Evolutionary conservation across 2,888 invertebrate genomes (phyloP).

Genomic region (Drosophila diplacantha): DNA sequence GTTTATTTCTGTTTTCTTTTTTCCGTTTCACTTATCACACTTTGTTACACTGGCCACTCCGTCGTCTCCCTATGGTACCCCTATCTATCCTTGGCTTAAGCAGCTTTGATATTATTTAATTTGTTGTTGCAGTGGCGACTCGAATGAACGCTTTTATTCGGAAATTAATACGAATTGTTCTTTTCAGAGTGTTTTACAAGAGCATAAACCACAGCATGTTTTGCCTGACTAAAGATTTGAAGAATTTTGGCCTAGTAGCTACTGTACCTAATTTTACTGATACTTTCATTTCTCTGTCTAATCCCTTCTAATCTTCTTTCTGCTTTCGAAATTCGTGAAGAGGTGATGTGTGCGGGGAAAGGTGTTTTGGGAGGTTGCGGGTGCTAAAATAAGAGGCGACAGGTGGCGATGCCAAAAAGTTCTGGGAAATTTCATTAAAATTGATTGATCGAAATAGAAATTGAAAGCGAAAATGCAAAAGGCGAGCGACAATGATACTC

Average conservation of each 20-base stretch:
- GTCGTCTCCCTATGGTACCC: not conserved
- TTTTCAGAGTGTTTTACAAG: not conserved
- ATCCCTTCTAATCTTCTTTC: conserved; percentile 18
- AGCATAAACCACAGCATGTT: not conserved
- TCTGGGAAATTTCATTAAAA: conserved; percentile 51
- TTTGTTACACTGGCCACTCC: conserved; percentile 47
- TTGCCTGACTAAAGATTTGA: not conserved
- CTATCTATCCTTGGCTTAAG: conserved; percentile 42
- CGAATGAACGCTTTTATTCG: not conserved
- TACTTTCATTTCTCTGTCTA: conserved; percentile 18
- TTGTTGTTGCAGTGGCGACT: conserved; percentile 29
- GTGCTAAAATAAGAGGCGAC: conserved; percentile 30
- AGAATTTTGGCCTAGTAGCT: not conserved
- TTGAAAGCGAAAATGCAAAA: conserved; percentile 32
- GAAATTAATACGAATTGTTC: not conserved
- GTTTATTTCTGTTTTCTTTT: conserved; percentile 20
- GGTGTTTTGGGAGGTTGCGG: conserved; percentile 6
- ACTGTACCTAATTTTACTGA: conserved; percentile 6
- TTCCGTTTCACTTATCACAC: conserved; percentile 52
- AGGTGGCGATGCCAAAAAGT: conserved; percentile 40
- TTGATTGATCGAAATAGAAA: conserved; percentile 39
- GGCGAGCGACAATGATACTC: conserved; percentile 6
- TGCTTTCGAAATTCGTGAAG: conserved; percentile 45
- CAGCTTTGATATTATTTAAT: conserved; percentile 67
- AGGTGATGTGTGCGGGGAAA: not conserved